phyloP scores from a whole-genome alignment of 2,888 invertebrate genomes.

The Argyra leucocephala region DNA sequence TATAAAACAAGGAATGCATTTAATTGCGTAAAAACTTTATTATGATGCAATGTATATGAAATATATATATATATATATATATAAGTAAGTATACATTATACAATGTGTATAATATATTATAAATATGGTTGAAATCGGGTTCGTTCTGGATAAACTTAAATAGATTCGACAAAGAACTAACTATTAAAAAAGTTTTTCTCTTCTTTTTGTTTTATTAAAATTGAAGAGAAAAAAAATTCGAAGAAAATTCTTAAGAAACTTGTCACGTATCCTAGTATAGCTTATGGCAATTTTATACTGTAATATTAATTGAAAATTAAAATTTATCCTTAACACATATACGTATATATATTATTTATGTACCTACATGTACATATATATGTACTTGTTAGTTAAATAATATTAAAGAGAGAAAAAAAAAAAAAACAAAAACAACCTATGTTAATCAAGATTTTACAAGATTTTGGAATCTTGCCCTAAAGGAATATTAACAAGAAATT shows the following conservation, averaged over 20 bases:
- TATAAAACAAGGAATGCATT: background rate
- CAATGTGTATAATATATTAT: background rate
- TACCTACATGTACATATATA: too few relatives aligned
- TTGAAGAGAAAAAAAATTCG: too few relatives aligned
- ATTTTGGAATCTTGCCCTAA: slow-evolving; percentile 4
- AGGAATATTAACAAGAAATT: background rate
- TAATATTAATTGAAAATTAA: slow-evolving; percentile 2
- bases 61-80: background rate
- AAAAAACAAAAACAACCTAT: background rate
- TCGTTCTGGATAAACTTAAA: too few relatives aligned
- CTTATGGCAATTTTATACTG: background rate
- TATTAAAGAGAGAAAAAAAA: background rate
- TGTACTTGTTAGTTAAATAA: background rate
- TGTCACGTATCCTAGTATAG: background rate
- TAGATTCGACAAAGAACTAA: background rate
- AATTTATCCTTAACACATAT: background rate
- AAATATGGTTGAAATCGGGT: background rate
- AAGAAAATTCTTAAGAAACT: background rate
- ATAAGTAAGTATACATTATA: background rate
- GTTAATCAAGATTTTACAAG: slow-evolving; percentile 1
- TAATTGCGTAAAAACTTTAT: background rate
- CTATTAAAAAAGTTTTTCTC: background rate
- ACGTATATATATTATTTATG: background rate
- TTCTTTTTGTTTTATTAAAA: too few relatives aligned
- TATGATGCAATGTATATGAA: background rate